Conservation (phyloP, 1,140 invertebrate species). For the Drosophila santomea region DNA sequence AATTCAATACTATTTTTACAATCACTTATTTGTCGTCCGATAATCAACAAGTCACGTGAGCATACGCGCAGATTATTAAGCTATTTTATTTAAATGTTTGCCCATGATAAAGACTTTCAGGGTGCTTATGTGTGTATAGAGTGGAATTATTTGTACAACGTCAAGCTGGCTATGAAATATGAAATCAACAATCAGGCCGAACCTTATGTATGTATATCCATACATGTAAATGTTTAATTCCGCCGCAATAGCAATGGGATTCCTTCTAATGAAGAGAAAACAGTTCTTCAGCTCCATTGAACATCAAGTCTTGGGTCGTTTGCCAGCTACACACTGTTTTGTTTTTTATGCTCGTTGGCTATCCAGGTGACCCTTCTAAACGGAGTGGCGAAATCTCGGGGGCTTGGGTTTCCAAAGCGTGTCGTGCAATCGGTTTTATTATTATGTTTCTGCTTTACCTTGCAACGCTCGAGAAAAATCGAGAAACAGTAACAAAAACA, state of each 20-base stretch:
- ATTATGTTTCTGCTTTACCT: constrained; percentile 10
- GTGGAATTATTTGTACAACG: not conserved
- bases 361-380: constrained; percentile 57
- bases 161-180: not conserved
- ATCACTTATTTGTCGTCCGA: constrained; percentile 10
- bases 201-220: not conserved
- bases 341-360: constrained; percentile 50
- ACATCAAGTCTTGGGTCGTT: constrained; percentile 2
- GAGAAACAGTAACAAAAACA: constrained; percentile 32
- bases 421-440: constrained; percentile 38
- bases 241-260: no score
- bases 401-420: constrained; percentile 53
- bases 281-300: constrained; percentile 8
- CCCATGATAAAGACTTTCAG: constrained; percentile 7
- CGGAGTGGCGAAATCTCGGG: constrained; percentile 16
- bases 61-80: constrained; percentile 6
- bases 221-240: not conserved
- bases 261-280: not conserved
- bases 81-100: constrained; percentile 16
- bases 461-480: constrained; percentile 22
- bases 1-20: not conserved
- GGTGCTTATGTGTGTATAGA: no score
- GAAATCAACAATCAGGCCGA: no score
- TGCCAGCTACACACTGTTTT: constrained; percentile 9
- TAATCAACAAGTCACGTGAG: constrained; percentile 29